Percentiles rank a stretch among this genome's conserved stretches.
phyloP scores from a whole-genome alignment of 2,797 vertebrate genomes.

The Poecilia velifera region DNA sequence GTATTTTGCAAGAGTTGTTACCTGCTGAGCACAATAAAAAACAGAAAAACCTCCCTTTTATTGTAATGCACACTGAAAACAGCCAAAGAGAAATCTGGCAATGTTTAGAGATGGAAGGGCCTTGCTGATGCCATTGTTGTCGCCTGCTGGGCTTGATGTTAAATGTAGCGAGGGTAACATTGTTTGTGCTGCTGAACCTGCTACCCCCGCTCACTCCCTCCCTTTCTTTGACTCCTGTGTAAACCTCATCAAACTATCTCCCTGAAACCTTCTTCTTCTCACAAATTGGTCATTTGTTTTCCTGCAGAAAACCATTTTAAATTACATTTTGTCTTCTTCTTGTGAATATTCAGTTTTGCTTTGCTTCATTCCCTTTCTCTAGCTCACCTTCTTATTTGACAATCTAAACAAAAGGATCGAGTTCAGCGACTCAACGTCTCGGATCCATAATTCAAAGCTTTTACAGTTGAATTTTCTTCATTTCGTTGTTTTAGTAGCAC shows the following conservation, averaged over 20 bases:
- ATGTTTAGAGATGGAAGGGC: slow-evolving; percentile 59
- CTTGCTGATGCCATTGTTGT: slow-evolving; percentile 75
- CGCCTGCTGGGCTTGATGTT: slow-evolving; percentile 48
- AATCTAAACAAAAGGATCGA: background rate
- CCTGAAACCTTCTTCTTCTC: background rate
- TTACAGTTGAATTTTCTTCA: background rate
- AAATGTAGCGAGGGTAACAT: slow-evolving; percentile 68
- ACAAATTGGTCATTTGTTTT: background rate
- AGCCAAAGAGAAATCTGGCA: slow-evolving; percentile 82
- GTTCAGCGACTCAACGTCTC: background rate
- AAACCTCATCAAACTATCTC: slow-evolving; percentile 26
- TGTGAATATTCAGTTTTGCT: background rate
- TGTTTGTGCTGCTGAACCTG: slow-evolving; percentile 61
- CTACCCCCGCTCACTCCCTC: background rate
- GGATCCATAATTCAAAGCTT: background rate
- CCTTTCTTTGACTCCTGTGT: slow-evolving; percentile 9
- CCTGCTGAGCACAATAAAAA: slow-evolving; percentile 74
- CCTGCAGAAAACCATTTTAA: background rate
- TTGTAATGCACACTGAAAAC: slow-evolving; percentile 64
- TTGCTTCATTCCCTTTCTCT: background rate
- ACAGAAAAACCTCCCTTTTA: slow-evolving; percentile 66
- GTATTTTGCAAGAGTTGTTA: slow-evolving; percentile 49
- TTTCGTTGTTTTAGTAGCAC: background rate
- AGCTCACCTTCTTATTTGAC: background rate
- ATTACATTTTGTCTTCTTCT: background rate